phyloP scores from a whole-genome alignment of 2,888 invertebrate species.

The Chrysolina haemoptera region DNA sequence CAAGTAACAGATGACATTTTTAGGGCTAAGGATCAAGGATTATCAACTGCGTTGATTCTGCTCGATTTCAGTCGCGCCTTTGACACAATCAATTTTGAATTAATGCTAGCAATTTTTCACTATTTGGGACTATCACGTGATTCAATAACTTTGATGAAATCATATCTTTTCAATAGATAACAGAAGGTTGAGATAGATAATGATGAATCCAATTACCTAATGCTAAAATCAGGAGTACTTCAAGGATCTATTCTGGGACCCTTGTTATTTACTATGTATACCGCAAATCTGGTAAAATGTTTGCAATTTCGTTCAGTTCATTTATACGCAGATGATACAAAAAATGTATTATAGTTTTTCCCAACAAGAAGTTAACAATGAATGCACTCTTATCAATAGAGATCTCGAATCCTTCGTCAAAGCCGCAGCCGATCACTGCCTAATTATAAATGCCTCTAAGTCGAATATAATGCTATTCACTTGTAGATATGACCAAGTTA shows the following conservation, averaged over 20 bases:
- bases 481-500: not conserved
- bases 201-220: not conserved
- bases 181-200: not conserved
- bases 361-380: not conserved
- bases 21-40: no score
- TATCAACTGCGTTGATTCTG: no score
- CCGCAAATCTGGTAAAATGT: not conserved
- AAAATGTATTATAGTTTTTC: slow-evolving; percentile 12
- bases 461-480: slow-evolving; percentile 8
- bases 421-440: slow-evolving; percentile 3
- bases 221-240: not conserved
- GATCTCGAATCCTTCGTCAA: slow-evolving; percentile 13
- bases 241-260: not conserved
- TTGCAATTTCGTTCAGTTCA: not conserved
- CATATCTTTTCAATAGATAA: no score
- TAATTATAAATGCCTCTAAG: slow-evolving; percentile 1
- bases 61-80: no score
- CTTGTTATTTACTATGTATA: not conserved
- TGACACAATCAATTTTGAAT: no score
- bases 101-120: no score
- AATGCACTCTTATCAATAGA: slow-evolving; percentile 10
- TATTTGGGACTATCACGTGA: not conserved
- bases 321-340: not conserved
- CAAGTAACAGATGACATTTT: no score
- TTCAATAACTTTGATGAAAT: not conserved